Percentiles rank a stretch among this genome's conserved stretches.
Conservation (phyloP, 2,113 vertebrate genomes). For the Penelope pileata region DNA sequence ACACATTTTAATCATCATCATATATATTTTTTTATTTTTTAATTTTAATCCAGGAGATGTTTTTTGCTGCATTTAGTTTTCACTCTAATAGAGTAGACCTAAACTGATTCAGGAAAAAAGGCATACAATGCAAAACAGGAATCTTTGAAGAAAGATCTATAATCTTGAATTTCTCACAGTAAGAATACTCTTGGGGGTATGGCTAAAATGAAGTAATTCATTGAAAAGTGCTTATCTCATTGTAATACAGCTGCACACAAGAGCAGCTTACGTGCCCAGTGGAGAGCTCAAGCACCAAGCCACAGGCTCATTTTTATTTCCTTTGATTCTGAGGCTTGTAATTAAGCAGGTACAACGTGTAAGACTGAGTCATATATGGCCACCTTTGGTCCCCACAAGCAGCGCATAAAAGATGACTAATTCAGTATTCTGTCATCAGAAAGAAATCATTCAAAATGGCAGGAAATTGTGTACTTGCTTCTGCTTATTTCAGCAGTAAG, state of each 20-base stretch:
- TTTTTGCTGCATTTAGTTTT: neutral
- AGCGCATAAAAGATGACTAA: neutral
- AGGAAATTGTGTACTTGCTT: neutral
- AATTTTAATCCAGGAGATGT: neutral
- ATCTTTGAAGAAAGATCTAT: neutral
- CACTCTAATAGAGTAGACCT: fast-evolving
- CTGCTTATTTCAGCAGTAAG: neutral
- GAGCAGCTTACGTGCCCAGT: neutral
- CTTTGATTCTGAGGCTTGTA: neutral
- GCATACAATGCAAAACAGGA: neutral
- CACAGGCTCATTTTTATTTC: neutral
- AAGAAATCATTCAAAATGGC: neutral
- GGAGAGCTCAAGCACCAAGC: neutral
- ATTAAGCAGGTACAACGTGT: neutral
- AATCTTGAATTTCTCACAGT: neutral
- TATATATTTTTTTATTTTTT: neutral
- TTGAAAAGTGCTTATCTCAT: neutral
- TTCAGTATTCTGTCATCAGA: neutral
- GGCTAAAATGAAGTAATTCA: neutral
- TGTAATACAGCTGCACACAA: neutral
- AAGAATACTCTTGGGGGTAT: neutral
- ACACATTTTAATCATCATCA: neutral
- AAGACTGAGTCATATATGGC: neutral
- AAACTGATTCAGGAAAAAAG: neutral
- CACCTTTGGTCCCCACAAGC: neutral